Conservation (phyloP, 2,888 invertebrate species). For the Tetranychus piercei region DNA sequence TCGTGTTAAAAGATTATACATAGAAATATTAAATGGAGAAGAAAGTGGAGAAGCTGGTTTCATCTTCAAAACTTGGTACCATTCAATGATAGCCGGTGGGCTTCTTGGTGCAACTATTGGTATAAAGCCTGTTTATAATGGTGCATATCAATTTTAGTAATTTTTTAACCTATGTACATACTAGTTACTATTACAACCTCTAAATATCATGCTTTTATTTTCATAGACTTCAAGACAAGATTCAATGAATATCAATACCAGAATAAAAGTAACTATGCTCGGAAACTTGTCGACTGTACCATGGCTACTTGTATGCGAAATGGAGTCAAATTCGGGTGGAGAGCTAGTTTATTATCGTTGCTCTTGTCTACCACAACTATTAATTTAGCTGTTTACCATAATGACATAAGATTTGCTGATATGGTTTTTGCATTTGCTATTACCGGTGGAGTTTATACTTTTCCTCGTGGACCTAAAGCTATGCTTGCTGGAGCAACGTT, state of each 20-base stretch:
- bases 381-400: constrained; percentile 13
- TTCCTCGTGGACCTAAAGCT: constrained; percentile 16
- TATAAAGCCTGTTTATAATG: not conserved
- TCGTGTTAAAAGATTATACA: constrained; percentile 12
- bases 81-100: not conserved
- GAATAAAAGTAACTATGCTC: not conserved
- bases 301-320: not conserved
- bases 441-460: constrained; percentile 12
- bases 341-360: constrained; percentile 11
- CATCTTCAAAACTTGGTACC: not conserved
- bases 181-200: not conserved
- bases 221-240: not conserved
- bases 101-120: constrained; percentile 10
- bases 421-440: constrained; percentile 12
- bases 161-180: not conserved
- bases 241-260: not conserved
- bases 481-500: constrained; percentile 10
- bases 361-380: not conserved
- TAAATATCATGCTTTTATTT: not conserved
- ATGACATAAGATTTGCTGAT: constrained; percentile 16
- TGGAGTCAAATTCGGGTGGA: not conserved
- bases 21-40: constrained; percentile 7
- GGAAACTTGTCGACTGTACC: constrained; percentile 8
- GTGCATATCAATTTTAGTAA: not conserved
- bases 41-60: constrained; percentile 13